phyloP scores from a whole-genome alignment of 2,113 vertebrate genomes.

The Elanus axillaris region DNA sequence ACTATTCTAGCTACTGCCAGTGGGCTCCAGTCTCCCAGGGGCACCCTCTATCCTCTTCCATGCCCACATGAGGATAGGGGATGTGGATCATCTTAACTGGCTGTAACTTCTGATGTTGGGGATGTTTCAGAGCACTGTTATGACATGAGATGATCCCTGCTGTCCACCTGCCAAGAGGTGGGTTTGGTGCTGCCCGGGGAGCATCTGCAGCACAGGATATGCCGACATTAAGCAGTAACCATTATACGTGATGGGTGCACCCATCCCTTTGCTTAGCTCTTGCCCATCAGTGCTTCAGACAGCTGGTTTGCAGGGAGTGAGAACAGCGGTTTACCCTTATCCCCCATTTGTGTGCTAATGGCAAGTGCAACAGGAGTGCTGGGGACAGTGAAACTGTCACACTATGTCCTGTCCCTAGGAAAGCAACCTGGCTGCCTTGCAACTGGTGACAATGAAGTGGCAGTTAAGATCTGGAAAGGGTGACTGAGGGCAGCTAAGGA shows the following conservation, averaged over 20 bases:
- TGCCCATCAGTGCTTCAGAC: neutral
- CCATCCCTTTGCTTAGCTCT: neutral
- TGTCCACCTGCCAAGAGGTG: neutral
- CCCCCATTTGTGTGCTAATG: rapidly evolving
- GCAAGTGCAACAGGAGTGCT: neutral
- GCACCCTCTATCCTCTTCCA: neutral
- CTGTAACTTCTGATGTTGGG: neutral
- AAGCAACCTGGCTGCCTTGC: neutral
- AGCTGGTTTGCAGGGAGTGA: neutral
- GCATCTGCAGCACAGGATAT: neutral
- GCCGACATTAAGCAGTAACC: neutral
- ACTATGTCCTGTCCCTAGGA: neutral
- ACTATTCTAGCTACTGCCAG: neutral
- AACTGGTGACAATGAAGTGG: neutral
- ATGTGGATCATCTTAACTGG: neutral
- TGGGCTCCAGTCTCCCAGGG: neutral
- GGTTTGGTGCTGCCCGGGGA: neutral
- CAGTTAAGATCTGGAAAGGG: neutral
- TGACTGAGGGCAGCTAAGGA: neutral
- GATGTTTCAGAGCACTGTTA: neutral
- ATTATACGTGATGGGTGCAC: neutral
- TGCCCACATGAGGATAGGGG: neutral
- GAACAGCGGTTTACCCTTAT: neutral
- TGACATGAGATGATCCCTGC: neutral
- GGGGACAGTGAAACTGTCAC: neutral